Percentiles rank a stretch among this genome's conserved stretches.
Conservation (phyloP, 2,888 invertebrate species). For the Drosophila anceps region DNA sequence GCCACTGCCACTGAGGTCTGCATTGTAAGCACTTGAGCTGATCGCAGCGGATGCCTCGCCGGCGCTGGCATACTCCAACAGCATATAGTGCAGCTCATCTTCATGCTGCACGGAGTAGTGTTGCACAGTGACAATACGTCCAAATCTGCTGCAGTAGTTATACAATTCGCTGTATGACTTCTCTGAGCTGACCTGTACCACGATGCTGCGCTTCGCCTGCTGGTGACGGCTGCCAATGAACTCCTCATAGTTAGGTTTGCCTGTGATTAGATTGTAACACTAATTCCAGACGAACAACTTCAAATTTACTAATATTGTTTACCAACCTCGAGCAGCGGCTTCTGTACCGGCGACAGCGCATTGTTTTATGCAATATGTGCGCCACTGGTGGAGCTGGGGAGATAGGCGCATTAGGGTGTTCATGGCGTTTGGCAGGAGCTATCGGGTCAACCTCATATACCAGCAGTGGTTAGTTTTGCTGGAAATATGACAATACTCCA, state of each 20-base stretch:
- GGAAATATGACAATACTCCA: slow-evolving; percentile 14
- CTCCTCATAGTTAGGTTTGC: slow-evolving; percentile 86
- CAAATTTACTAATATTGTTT: slow-evolving; percentile 17
- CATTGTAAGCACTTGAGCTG: slow-evolving; percentile 87
- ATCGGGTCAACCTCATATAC: slow-evolving; percentile 36
- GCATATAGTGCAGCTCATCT: slow-evolving; percentile 89
- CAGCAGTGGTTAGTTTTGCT: slow-evolving; percentile 14
- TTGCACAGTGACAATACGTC: slow-evolving; percentile 88
- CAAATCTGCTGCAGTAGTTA: slow-evolving; percentile 89
- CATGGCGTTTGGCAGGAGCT: slow-evolving; percentile 48
- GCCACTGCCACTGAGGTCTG: slow-evolving; percentile 85
- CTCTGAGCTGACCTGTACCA: slow-evolving; percentile 91
- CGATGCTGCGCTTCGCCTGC: slow-evolving; percentile 89
- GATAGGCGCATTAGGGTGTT: slow-evolving; percentile 64
- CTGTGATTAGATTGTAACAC: slow-evolving; percentile 22
- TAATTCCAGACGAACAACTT: neutral
- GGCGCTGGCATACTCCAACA: slow-evolving; percentile 89
- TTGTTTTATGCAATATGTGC: slow-evolving; percentile 64
- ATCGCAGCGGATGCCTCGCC: slow-evolving; percentile 87
- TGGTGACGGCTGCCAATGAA: slow-evolving; percentile 87
- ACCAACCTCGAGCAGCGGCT: slow-evolving; percentile 28
- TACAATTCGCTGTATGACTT: slow-evolving; percentile 89
- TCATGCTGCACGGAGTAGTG: slow-evolving; percentile 86
- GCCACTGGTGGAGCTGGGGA: slow-evolving; percentile 52
- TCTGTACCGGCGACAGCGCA: slow-evolving; percentile 33